These are phyloP conservation scores for Rattus norvegicus DNA, from an alignment of 2,113 vertebrate genomes.

Conservation along the genomic window GRCr8 NC_086019.1:232896501-232897000, in stretches of 20 bases:
- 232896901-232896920: neutral
- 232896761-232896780: neutral
- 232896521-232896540: conserved; percentile 25
- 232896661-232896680: neutral
- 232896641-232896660: neutral
- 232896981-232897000: neutral
- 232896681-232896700: neutral
- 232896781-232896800: conserved; percentile 11
- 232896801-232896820: neutral
- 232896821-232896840: neutral
- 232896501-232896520: neutral
- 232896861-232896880: neutral
- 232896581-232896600: neutral
- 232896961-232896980: neutral
- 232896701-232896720: neutral
- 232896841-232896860: neutral
- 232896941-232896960: neutral
- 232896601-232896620: neutral
- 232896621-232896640: neutral
- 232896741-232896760: neutral
- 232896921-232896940: neutral
- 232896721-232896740: conserved; percentile 28
- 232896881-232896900: neutral
- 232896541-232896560: neutral
- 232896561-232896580: neutral